phyloP scores from a whole-genome alignment of 2,888 invertebrate genomes.

The Plagodis dolabraria region DNA sequence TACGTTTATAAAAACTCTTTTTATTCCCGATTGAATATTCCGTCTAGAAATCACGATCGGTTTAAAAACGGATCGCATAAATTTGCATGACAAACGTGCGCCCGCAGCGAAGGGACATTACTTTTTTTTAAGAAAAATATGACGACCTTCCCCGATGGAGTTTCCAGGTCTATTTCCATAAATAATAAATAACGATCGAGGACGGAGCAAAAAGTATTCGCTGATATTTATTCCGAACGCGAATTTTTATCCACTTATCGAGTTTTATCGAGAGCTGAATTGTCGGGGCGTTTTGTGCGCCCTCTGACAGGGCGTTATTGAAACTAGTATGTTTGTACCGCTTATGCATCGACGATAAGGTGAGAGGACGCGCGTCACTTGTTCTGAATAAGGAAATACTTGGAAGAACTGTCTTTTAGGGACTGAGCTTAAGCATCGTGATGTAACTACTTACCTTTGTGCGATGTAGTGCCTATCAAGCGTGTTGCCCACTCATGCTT shows the following conservation, averaged over 20 bases:
- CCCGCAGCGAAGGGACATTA: slow-evolving; percentile 71
- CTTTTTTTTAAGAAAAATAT: slow-evolving; percentile 82
- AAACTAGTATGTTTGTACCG: slow-evolving; percentile 33
- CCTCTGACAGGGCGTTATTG: slow-evolving; percentile 26
- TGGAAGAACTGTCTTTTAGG: not conserved
- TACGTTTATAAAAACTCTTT: slow-evolving; percentile 62
- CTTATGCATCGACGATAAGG: slow-evolving; percentile 24
- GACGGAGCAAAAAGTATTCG: slow-evolving; percentile 75
- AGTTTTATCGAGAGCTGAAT: slow-evolving; percentile 52
- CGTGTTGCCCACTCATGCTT: too few relatives aligned
- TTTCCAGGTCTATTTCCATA: slow-evolving; percentile 82
- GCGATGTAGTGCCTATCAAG: not conserved
- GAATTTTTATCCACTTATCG: slow-evolving; percentile 78
- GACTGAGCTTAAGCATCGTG: not conserved
- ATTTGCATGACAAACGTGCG: slow-evolving; percentile 79
- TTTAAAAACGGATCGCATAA: slow-evolving; percentile 81
- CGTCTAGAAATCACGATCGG: slow-evolving; percentile 76
- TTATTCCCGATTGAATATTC: slow-evolving; percentile 72
- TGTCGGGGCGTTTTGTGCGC: slow-evolving; percentile 31
- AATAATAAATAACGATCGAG: slow-evolving; percentile 83
- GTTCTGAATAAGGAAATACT: not conserved
- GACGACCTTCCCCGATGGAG: slow-evolving; percentile 78
- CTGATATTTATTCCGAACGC: slow-evolving; percentile 77
- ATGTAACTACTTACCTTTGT: not conserved
- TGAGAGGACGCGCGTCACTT: slow-evolving; percentile 13